Evolutionary conservation across 2,888 invertebrate genomes (phyloP).

Genomic region (Scaptomyza caliginosa): DNA sequence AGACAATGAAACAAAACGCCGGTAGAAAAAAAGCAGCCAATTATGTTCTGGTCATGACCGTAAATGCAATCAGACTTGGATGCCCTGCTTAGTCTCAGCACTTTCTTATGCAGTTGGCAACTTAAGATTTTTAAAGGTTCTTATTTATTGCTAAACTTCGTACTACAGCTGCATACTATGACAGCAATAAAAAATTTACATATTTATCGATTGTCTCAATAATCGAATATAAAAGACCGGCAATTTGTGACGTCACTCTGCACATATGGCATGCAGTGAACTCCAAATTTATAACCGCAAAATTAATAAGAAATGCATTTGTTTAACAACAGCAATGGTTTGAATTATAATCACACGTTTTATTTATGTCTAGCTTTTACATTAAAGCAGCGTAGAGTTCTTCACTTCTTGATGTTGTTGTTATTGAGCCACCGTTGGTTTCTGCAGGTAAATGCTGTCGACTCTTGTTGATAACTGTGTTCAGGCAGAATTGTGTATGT

Average conservation of each 20-base stretch:
- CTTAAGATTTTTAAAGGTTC: background rate
- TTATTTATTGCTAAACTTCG: slow-evolving; percentile 24
- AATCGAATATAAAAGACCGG: slow-evolving; percentile 3
- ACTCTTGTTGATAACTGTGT: background rate
- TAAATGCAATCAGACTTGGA: background rate
- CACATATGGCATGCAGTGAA: background rate
- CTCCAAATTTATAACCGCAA: background rate
- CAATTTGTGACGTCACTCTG: background rate
- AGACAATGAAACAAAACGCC: slow-evolving; percentile 37
- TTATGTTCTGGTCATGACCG: slow-evolving; percentile 29
- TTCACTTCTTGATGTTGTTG: background rate
- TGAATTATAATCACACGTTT: background rate
- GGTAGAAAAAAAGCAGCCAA: slow-evolving; percentile 44
- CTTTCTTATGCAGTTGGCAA: slow-evolving; percentile 26
- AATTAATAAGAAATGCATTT: background rate
- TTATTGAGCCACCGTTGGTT: background rate
- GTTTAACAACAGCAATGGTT: background rate
- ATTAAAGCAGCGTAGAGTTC: background rate
- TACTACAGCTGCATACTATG: slow-evolving; percentile 45
- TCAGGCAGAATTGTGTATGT: slow-evolving; percentile 92
- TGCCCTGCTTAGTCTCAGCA: slow-evolving; percentile 18
- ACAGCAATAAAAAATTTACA: slow-evolving; percentile 6
- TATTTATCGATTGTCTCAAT: slow-evolving; percentile 1
- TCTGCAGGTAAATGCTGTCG: background rate
- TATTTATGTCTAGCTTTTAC: background rate